These are phyloP conservation scores for Aphyosemion australe DNA, from an alignment of 2,113 vertebrate species.

Conservation along the genomic window DNA sequence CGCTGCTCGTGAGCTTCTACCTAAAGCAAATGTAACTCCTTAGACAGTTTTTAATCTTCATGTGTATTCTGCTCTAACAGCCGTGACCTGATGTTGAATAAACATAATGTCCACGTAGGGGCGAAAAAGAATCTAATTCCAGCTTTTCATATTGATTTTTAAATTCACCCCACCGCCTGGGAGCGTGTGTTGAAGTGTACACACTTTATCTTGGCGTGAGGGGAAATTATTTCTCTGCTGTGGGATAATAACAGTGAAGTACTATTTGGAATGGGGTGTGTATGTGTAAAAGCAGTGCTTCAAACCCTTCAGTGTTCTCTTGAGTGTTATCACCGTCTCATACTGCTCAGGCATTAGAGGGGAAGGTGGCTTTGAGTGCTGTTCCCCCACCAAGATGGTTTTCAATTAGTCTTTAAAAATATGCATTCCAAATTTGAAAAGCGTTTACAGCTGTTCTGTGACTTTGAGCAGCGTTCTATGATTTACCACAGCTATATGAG, in stretches of 20 bases:
- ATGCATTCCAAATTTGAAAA: neutral
- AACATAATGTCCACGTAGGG: constrained; percentile 14
- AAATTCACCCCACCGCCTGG: constrained; percentile 17
- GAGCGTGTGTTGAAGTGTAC: constrained; percentile 25
- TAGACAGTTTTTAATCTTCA: neutral
- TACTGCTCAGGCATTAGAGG: constrained; percentile 31
- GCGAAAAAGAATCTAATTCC: constrained; percentile 32
- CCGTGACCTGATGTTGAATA: constrained; percentile 8
- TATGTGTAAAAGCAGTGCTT: constrained; percentile 51
- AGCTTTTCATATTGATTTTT: constrained; percentile 27
- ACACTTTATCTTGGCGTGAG: constrained; percentile 36
- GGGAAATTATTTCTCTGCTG: constrained; percentile 41
- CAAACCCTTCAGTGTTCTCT: constrained; percentile 46
- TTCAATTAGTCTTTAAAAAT: neutral
- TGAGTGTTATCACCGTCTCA: constrained; percentile 34
- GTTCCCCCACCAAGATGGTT: constrained; percentile 12
- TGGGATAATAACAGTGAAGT: constrained; percentile 33
- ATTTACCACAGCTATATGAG: neutral
- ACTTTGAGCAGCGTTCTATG: neutral
- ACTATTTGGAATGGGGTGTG: constrained; percentile 50
- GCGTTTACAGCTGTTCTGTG: neutral
- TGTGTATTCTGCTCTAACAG: constrained; percentile 5
- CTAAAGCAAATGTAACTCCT: neutral
- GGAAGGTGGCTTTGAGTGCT: constrained; percentile 3
- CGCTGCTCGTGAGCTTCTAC: neutral